Evolutionary conservation across 1,140 invertebrate genomes (phyloP).

Genomic region (Oreohelix idahoensis): DNA sequence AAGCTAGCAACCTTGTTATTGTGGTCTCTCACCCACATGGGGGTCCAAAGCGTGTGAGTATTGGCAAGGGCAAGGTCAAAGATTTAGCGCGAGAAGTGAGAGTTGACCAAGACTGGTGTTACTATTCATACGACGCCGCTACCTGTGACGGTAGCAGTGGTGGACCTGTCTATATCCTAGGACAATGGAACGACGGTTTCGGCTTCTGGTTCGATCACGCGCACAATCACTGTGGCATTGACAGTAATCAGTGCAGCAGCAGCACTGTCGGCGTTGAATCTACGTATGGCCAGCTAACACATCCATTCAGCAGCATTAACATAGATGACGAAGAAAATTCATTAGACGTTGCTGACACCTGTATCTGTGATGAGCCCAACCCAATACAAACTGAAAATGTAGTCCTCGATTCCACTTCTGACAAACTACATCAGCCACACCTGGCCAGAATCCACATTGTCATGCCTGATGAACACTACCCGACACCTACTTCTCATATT

Average conservation of each 20-base stretch:
- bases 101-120: neutral
- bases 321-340: neutral
- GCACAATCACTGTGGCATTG: constrained; percentile 5
- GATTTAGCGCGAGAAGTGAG: neutral
- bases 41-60: neutral
- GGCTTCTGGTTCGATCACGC: constrained; percentile 18
- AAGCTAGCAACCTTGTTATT: neutral
- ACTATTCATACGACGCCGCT: neutral
- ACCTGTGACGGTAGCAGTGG: constrained; percentile 22
- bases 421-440: no score
- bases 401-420: no score
- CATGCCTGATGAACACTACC: no score
- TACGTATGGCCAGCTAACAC: neutral
- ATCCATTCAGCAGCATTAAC: neutral
- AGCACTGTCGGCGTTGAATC: neutral
- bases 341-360: no score
- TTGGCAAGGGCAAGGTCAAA: neutral
- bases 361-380: no score
- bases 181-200: neutral
- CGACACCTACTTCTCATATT: no score
- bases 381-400: no score
- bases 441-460: no score
- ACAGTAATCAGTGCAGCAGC: neutral
- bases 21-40: constrained; percentile 8
- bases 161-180: neutral